Conservation (phyloP, 1,140 invertebrate genomes). For the Heliconius eleuchia region DNA sequence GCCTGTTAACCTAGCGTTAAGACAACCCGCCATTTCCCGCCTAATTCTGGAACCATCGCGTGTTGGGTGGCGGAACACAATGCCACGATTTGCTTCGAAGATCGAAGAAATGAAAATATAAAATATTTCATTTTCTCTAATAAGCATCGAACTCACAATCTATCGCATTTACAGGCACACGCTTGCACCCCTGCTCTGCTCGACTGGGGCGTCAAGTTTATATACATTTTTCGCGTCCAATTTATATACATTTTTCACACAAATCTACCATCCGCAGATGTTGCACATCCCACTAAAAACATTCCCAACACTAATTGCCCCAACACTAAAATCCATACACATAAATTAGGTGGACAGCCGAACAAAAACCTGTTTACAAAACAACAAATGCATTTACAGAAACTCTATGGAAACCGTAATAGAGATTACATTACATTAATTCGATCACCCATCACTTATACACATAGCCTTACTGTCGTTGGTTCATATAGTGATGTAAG, state of each 20-base stretch:
- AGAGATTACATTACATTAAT: neutral
- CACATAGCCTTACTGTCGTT: conserved; percentile 13
- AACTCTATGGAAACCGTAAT: neutral
- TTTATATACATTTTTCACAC: neutral
- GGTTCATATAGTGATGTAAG: conserved; percentile 30
- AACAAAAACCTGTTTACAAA: neutral
- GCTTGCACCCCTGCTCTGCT: too few species aligned
- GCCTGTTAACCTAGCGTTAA: too few species aligned
- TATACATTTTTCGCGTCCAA: too few species aligned
- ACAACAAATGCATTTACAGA: neutral
- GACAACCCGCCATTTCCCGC: too few species aligned
- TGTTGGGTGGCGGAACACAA: neutral
- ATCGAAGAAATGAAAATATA: neutral
- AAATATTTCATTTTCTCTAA: neutral
- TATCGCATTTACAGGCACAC: neutral
- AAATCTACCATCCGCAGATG: neutral
- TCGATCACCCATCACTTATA: neutral
- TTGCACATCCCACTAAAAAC: neutral
- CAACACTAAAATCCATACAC: conserved; percentile 4
- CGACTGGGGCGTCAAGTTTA: too few species aligned
- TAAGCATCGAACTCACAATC: neutral
- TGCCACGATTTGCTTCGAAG: too few species aligned
- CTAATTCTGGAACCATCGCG: neutral
- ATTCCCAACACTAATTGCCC: neutral
- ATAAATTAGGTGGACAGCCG: neutral